These are phyloP conservation scores for Xenops minutus DNA, from an alignment of 2,797 vertebrate genomes.

Conservation along the genomic window DNA sequence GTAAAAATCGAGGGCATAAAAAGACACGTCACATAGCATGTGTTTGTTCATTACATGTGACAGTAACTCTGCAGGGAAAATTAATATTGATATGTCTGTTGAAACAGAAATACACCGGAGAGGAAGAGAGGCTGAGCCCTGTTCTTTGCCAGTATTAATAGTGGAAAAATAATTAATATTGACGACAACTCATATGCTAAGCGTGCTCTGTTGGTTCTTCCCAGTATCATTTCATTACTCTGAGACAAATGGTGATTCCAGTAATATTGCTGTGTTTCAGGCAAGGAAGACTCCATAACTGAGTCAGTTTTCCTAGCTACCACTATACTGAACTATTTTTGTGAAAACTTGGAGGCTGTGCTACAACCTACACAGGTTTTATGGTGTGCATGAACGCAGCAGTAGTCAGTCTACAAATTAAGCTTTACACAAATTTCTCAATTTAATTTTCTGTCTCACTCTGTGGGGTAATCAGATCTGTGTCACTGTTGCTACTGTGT, in stretches of 20 bases:
- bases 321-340: neutral
- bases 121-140: neutral
- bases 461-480: neutral
- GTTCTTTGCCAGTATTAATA: neutral
- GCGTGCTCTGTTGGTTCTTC: neutral
- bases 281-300: neutral
- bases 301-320: neutral
- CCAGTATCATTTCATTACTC: neutral
- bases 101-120: slow-evolving; percentile 19
- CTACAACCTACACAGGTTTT: neutral
- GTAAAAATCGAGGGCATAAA: slow-evolving; percentile 36
- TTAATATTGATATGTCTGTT: slow-evolving; percentile 39
- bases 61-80: slow-evolving; percentile 30
- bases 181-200: neutral
- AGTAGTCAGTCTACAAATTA: neutral
- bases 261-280: neutral
- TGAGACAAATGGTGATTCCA: neutral
- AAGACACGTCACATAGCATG: neutral
- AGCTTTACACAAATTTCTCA: neutral
- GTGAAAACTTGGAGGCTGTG: neutral
- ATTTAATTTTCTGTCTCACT: neutral
- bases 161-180: neutral
- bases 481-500: neutral
- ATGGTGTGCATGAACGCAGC: neutral
- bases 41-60: slow-evolving; percentile 29